These are phyloP conservation scores for Siderastrea radians DNA, from an alignment of 92 coral and sea anemone species.

Conservation along the genomic window DNA sequence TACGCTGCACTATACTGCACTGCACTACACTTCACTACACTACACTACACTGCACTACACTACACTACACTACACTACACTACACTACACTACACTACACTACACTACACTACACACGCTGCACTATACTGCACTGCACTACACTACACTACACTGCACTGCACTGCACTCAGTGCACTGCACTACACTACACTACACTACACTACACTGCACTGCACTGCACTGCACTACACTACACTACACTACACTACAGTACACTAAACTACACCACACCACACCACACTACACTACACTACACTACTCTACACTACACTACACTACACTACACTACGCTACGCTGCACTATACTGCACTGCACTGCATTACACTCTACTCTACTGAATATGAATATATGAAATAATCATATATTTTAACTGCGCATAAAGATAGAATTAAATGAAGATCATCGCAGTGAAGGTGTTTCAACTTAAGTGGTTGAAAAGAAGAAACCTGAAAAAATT, in stretches of 20 bases:
- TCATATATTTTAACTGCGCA: too few species aligned
- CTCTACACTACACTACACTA: constrained; percentile 16
- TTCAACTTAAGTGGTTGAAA: too few species aligned
- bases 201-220: constrained; percentile 6
- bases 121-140: constrained; percentile 28
- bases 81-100: constrained; percentile 2
- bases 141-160: constrained; percentile 17
- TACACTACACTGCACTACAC: background rate
- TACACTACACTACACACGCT: constrained; percentile 2
- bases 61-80: background rate
- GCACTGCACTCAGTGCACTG: constrained; percentile 12
- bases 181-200: constrained; percentile 14
- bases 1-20: too few species aligned
- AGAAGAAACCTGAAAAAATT: too few species aligned
- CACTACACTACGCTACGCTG: constrained; percentile 12
- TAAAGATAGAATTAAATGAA: too few species aligned
- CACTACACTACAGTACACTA: constrained; percentile 11
- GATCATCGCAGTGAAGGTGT: too few species aligned
- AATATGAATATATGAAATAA: too few species aligned
- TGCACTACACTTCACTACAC: too few species aligned
- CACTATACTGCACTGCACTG: constrained; percentile 39
- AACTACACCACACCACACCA: background rate
- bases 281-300: constrained; percentile 34
- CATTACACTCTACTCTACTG: constrained; percentile 12
- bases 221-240: constrained; percentile 20